Evolutionary conservation across 2,113 vertebrate species (phyloP).

Genomic region (Xenotilapia flavipinnis): DNA sequence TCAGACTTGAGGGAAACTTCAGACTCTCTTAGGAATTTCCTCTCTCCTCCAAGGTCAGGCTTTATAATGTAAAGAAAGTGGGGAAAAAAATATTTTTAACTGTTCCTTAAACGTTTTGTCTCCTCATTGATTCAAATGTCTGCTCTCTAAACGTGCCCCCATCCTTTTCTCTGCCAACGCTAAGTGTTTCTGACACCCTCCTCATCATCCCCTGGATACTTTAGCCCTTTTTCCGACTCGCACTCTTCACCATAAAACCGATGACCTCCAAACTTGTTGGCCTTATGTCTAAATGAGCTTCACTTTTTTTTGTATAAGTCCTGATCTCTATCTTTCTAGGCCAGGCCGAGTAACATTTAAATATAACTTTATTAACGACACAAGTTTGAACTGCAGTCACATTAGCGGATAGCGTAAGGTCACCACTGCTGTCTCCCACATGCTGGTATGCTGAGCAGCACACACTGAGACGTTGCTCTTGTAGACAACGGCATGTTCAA

Average conservation of each 20-base stretch:
- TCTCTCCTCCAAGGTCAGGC: background rate
- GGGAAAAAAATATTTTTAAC: accelerated
- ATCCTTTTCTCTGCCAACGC: background rate
- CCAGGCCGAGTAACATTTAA: background rate
- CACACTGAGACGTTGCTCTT: background rate
- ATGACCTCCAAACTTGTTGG: background rate
- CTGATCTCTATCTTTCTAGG: background rate
- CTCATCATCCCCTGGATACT: background rate
- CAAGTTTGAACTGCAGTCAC: background rate
- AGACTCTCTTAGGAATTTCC: background rate
- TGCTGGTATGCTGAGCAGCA: background rate
- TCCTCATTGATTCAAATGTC: background rate
- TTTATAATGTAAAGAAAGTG: background rate
- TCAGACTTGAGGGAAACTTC: background rate
- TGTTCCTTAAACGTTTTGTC: background rate
- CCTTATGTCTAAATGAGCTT: background rate
- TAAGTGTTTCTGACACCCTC: background rate
- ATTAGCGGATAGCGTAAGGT: background rate
- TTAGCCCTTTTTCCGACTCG: background rate
- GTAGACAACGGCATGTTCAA: background rate
- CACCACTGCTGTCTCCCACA: background rate
- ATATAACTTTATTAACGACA: background rate
- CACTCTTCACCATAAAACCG: background rate
- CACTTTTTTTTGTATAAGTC: background rate
- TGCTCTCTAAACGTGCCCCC: background rate